Evolutionary conservation across 2,113 vertebrate genomes (phyloP).

Genomic region (Ivindomyrus marchei): DNA sequence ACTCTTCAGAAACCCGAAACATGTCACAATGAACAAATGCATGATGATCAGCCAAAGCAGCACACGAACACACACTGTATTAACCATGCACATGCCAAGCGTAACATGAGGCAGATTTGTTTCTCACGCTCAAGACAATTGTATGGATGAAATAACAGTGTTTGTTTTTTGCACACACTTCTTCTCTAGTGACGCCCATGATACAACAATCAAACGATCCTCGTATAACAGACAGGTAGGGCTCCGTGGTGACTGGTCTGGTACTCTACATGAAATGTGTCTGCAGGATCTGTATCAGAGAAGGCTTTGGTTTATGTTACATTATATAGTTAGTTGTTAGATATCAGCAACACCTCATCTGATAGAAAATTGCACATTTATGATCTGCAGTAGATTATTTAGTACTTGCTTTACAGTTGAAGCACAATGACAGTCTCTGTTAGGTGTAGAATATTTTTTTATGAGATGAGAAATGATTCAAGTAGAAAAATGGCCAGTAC

Average conservation of each 20-base stretch:
- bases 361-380: background rate
- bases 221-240: background rate
- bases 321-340: background rate
- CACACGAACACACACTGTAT: background rate
- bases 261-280: background rate
- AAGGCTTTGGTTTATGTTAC: background rate
- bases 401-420: background rate
- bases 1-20: background rate
- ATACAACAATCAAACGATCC: background rate
- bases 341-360: background rate
- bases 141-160: background rate
- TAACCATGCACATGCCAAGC: background rate
- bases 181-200: background rate
- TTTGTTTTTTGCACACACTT: background rate
- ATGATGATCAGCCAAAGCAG: background rate
- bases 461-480: background rate
- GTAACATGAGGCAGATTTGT: background rate
- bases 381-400: background rate
- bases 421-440: background rate
- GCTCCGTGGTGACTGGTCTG: background rate
- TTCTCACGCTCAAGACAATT: background rate
- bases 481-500: background rate
- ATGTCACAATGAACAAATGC: background rate
- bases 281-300: background rate
- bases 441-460: background rate